A percentile compares a stretch with the other conserved stretches of the same genome.
These are phyloP conservation scores for Dicranocentrus wangi DNA, from an alignment of 2,888 invertebrate species.

Conservation along the genomic window DNA sequence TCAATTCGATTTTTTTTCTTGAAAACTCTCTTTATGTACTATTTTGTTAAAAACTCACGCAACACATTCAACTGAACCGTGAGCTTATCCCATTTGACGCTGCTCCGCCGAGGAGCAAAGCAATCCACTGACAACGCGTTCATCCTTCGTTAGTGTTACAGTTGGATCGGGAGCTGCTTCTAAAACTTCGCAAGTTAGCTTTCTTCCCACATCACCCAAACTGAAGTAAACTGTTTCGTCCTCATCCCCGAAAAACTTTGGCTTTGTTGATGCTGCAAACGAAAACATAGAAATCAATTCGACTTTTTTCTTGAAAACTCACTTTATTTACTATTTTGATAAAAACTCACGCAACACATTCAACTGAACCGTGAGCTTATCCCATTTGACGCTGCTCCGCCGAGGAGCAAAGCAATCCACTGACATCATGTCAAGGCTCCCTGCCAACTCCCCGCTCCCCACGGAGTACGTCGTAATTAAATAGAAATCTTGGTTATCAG, in stretches of 20 bases:
- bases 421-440: constrained; percentile 17
- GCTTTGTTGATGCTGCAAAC: too few species aligned
- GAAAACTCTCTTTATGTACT: too few species aligned
- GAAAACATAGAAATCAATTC: too few species aligned
- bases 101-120: constrained; percentile 25
- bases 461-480: too few species aligned
- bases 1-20: too few species aligned
- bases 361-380: background rate
- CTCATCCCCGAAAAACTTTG: background rate
- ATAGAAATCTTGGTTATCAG: too few species aligned
- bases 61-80: background rate
- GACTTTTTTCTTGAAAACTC: too few species aligned
- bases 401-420: constrained; percentile 29
- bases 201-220: background rate
- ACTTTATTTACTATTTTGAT: too few species aligned
- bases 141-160: background rate
- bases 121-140: constrained; percentile 29
- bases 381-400: constrained; percentile 21
- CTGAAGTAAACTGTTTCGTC: background rate
- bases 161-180: background rate
- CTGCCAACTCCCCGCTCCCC: background rate
- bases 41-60: too few species aligned
- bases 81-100: constrained; percentile 6
- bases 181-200: background rate
- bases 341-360: too few species aligned